Evolutionary conservation across 2,113 vertebrate species (phyloP).

Genomic region (Gyps fulvus): DNA sequence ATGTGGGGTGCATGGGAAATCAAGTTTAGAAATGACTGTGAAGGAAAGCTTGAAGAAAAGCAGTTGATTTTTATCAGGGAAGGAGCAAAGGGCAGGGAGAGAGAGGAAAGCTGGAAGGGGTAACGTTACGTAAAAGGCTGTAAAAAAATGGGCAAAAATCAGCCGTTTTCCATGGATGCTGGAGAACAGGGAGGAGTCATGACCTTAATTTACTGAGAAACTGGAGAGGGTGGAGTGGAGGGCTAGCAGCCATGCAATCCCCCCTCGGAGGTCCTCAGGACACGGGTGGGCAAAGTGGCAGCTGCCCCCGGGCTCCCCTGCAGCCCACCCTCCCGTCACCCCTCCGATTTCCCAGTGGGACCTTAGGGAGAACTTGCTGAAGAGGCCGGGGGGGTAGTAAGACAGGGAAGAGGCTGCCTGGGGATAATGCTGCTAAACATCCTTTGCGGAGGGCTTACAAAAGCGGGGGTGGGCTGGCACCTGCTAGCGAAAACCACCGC

Average conservation of each 20-base stretch:
- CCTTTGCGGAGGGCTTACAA: neutral
- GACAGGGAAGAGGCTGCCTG: neutral
- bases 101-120: neutral
- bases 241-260: neutral
- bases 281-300: neutral
- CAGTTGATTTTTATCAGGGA: neutral
- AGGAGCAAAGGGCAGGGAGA: neutral
- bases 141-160: neutral
- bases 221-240: neutral
- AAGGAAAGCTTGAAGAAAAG: neutral
- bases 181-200: neutral
- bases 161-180: neutral
- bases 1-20: neutral
- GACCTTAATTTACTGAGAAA: neutral
- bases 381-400: too few species aligned
- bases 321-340: neutral
- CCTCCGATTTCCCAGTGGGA: neutral
- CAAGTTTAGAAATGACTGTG: neutral
- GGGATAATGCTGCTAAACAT: neutral
- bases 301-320: neutral
- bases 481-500: fast-evolving
- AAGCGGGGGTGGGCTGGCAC: neutral
- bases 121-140: neutral
- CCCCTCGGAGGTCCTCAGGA: neutral
- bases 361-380: neutral